These are phyloP conservation scores for Atta colombica DNA, from an alignment of 1,140 invertebrate species.

Conservation along the genomic window DNA sequence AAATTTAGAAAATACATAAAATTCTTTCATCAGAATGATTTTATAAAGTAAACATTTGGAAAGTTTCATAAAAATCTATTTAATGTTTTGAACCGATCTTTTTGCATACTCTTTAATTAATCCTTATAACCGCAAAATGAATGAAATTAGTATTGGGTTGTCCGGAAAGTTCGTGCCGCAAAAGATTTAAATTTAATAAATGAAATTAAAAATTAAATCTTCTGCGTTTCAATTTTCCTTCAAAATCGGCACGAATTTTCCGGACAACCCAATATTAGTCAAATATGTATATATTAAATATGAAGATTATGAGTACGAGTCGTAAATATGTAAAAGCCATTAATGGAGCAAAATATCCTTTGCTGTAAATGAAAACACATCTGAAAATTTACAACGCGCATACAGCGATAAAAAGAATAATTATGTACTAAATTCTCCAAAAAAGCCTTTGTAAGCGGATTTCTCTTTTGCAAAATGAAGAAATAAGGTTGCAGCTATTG, in stretches of 20 bases:
- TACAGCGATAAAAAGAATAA: conserved; percentile 24
- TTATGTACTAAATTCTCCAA: not conserved
- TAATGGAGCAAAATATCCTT: conserved; percentile 22
- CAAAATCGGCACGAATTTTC: no score
- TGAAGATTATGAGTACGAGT: not conserved
- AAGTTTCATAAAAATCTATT: no score
- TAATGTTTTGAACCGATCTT: no score
- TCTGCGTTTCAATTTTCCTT: no score
- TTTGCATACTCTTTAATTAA: not conserved
- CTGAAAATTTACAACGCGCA: conserved; percentile 10
- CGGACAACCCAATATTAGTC: not conserved
- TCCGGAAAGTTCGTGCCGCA: no score
- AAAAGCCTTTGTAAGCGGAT: conserved; percentile 12
- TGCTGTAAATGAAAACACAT: not conserved
- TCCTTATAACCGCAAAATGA: not conserved
- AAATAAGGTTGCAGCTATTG: conserved; percentile 1
- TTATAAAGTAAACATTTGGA: no score
- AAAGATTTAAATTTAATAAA: no score
- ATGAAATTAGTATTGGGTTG: conserved; percentile 23
- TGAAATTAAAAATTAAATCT: no score
- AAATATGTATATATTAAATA: not conserved
- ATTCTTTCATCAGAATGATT: no score
- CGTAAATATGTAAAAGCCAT: conserved; percentile 34
- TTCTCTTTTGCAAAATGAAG: not conserved
- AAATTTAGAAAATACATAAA: no score